A percentile compares a stretch with the other conserved stretches of the same genome.
These are phyloP conservation scores for Lineus longissimus DNA, from an alignment of 1,140 invertebrate species.

Conservation along the genomic window DNA sequence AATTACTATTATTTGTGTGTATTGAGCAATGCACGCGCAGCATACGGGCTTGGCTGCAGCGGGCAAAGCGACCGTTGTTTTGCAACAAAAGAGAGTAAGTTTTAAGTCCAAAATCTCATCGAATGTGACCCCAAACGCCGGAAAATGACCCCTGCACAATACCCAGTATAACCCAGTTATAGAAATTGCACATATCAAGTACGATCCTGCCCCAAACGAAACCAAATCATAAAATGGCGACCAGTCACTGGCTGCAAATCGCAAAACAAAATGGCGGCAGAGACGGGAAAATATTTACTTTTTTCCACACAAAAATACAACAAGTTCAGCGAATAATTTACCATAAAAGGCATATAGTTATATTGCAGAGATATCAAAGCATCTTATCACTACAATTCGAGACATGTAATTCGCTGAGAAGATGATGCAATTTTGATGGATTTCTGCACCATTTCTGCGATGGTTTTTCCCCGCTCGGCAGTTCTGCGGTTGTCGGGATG, in stretches of 20 bases:
- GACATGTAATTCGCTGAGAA: neutral
- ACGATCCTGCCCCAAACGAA: neutral
- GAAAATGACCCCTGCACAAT: neutral
- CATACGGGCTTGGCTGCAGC: neutral
- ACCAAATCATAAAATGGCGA: constrained; percentile 22
- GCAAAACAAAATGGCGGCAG: constrained; percentile 3
- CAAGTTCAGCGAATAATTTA: neutral
- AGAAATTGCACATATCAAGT: neutral
- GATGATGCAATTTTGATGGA: neutral
- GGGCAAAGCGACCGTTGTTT: neutral
- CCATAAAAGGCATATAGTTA: neutral
- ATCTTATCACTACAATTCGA: neutral
- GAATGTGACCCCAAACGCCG: neutral
- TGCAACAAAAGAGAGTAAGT: neutral
- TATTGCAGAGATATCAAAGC: neutral
- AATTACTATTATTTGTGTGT: too few relatives aligned
- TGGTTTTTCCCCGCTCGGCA: neutral
- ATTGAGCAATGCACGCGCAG: neutral
- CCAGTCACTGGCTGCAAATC: neutral
- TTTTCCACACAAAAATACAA: neutral
- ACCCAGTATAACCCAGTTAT: neutral
- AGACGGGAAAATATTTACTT: neutral
- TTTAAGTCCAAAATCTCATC: neutral
- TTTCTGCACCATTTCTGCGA: constrained; percentile 4
- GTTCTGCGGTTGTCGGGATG: too few relatives aligned